These are phyloP conservation scores for Amiota mariae DNA, from an alignment of 2,888 invertebrate genomes.

Conservation along the genomic window DNA sequence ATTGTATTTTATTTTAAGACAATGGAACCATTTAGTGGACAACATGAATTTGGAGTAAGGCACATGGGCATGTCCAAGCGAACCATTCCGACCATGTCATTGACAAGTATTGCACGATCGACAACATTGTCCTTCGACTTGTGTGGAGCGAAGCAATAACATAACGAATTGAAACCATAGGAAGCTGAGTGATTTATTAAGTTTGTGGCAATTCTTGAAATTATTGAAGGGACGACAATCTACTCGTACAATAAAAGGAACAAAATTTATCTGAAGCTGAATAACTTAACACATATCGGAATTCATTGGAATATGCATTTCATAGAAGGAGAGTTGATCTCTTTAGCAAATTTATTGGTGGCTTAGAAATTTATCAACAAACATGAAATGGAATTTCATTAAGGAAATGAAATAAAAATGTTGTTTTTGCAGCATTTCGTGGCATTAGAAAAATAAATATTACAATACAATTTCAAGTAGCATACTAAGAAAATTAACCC, in stretches of 20 bases:
- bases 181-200: constrained; percentile 67
- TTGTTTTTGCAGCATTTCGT: too few relatives aligned
- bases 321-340: constrained; percentile 46
- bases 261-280: constrained; percentile 38
- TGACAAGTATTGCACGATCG: constrained; percentile 68
- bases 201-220: constrained; percentile 69
- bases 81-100: neutral
- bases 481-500: constrained; percentile 64
- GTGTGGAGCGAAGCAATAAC: constrained; percentile 25
- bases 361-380: neutral
- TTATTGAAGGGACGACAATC: constrained; percentile 51
- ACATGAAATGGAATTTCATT: constrained; percentile 19
- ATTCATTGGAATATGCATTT: constrained; percentile 57
- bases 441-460: too few relatives aligned
- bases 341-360: neutral
- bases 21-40: constrained; percentile 12
- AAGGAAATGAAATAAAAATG: constrained; percentile 44
- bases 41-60: neutral
- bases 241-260: neutral
- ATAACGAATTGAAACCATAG: too few relatives aligned
- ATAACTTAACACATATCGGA: constrained; percentile 69
- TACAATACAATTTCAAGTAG: constrained; percentile 55
- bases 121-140: constrained; percentile 45
- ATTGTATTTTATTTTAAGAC: constrained; percentile 24
- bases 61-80: too few relatives aligned